Evolutionary conservation across 2,888 invertebrate genomes (phyloP), one percentile per base, ranked within the genome.

Genomic region (Willowsia nigromaculata): DNA sequence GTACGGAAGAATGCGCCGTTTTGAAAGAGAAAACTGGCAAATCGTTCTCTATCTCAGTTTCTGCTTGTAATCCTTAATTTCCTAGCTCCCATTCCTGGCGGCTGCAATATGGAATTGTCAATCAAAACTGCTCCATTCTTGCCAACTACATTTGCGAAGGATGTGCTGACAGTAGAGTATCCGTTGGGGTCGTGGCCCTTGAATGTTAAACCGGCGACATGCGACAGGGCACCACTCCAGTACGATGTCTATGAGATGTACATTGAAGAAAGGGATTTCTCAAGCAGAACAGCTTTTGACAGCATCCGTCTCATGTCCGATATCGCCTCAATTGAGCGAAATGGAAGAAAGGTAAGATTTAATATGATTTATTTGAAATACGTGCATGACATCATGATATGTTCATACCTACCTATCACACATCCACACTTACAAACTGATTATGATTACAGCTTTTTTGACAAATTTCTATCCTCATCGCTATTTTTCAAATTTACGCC

Each of bases 21-120:
- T 6, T 4, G 37, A 37, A 9, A 37, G 37, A 37, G 37, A 6
- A 37, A 37, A 6, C 4, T 37, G 13, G 43, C 11, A 1, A 43
- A 9, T 43, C n/a, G n/a, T n/a, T n/a, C n/a, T n/a, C n/a, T n/a
- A 22, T 27, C 30, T 7, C 4, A 4, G 25, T 62, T 4, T 27
- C 9, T n/a, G 4, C 5, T n/a, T 33, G 33, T 27, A 6, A 33
- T 68, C 15, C n/a, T 71, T 40, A 37, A 13, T 40, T 40, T 22
- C 22, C 22, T 56, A 97, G 97, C 95, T 93, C 97, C 97, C 0
- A 94, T 96, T 91, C 97, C 97, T 22, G 97, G 97, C 53, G 97
- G 96, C 22, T 97, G 97, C 93, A 97, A 96, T 93, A 95, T 96
- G 95, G 96, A 96, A 93, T 96, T 96, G 91, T 94, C 95, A 56